Evolutionary conservation across 2,888 invertebrate genomes (phyloP).

Genomic region (Scaptodrosophila latifasciaeformis): DNA sequence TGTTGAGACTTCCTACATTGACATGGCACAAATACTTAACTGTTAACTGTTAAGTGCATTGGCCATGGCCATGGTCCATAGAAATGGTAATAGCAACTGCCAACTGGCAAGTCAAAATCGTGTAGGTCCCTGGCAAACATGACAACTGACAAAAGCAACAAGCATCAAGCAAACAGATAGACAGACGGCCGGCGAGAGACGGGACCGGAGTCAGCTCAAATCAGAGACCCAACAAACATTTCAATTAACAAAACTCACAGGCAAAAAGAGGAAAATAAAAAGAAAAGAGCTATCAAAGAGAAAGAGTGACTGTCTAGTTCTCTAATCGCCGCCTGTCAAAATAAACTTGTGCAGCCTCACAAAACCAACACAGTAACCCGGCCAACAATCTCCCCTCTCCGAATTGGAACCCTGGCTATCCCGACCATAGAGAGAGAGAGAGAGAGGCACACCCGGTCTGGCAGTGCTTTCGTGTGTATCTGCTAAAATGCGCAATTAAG

Average conservation of each 20-base stretch:
- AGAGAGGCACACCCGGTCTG: neutral
- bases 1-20: conserved; percentile 1
- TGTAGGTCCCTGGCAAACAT: conserved; percentile 38
- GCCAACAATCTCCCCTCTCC: too few species aligned
- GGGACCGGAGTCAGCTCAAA: conserved; percentile 13
- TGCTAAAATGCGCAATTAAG: conserved; percentile 64
- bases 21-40: conserved; percentile 13
- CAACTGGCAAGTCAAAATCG: conserved; percentile 20
- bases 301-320: neutral
- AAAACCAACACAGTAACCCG: neutral
- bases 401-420: neutral
- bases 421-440: neutral
- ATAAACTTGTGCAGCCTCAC: conserved; percentile 37
- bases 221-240: conserved; percentile 39
- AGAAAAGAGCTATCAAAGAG: neutral
- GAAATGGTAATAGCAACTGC: neutral
- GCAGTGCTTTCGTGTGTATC: conserved; percentile 25
- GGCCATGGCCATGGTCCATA: conserved; percentile 21
- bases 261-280: neutral
- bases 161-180: conserved; percentile 30
- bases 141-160: conserved; percentile 43
- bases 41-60: conserved; percentile 34
- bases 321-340: conserved; percentile 63
- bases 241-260: conserved; percentile 50
- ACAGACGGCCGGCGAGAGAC: conserved; percentile 12